Evolutionary conservation across 2,113 vertebrate genomes (phyloP), one percentile per base, ranked within the genome.

Genomic region (Stegastes partitus): DNA sequence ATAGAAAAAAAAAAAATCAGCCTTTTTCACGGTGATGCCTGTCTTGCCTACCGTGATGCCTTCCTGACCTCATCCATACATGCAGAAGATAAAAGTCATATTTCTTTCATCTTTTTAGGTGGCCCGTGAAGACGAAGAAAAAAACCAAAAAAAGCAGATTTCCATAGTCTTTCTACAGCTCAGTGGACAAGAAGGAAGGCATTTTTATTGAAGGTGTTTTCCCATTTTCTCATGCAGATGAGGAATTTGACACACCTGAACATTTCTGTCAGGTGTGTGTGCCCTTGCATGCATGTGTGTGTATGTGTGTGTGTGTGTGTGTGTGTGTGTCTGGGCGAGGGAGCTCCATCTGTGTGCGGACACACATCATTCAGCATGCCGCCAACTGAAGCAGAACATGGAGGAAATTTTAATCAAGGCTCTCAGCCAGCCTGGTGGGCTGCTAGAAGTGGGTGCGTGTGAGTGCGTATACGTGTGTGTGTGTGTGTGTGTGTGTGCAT

Each of bases 371-470:
- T 91, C 88, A 85, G 69, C 63, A 50, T 77, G 81, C 77, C 74
- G 86, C 80, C 76, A 79, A 73, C 45, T 88, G 76, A 84, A 92
- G 88, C 85, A 81, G 88, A 92, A 88, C 87, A 83, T 51, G 67
- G 69, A 62, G 75, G 79, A 86, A 77, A 92, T 88, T 93, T 91
- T 89, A 93, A 93, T 92, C 89, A 92, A 86, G 82, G 79, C 72
- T 88, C 88, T 78, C 84, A 79, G 91, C 28, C 10, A 87, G 88
- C 61, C 79, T 70, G 69, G 71, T 73, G 82, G 82, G 64, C 75
- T 77, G 55, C 39, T 50, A 54, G 74, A 84, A 44, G 74, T 81
- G 74, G 47, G 64, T 61, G 45, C 1, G 49, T 77, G 50, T 15
- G 3, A 61, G 47, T 45, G 61, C n/a, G 14, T 51, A 25, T 39